A percentile compares a stretch with the other conserved stretches of the same genome.
Evolutionary conservation across 2,113 vertebrate species (phyloP).

Genomic region (Strix aluco): DNA sequence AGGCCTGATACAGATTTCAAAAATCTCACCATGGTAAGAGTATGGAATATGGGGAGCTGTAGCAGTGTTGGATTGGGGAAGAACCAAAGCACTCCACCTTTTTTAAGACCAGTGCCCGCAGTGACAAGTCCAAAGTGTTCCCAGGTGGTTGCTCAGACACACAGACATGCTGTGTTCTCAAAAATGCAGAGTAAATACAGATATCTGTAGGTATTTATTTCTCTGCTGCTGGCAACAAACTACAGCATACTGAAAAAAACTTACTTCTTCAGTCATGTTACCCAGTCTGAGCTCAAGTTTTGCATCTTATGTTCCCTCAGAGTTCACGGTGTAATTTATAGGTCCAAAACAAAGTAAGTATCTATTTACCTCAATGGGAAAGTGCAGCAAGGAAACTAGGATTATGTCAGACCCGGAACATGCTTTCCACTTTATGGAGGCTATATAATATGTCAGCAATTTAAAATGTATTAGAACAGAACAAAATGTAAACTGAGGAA

Average conservation of each 20-base stretch:
- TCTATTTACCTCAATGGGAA: neutral
- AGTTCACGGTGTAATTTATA: neutral
- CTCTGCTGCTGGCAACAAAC: neutral
- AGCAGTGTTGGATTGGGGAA: neutral
- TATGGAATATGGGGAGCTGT: neutral
- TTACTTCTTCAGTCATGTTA: neutral
- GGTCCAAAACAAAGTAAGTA: neutral
- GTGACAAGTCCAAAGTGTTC: neutral
- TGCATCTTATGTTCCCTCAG: neutral
- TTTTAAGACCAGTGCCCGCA: neutral
- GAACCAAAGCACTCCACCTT: accelerated
- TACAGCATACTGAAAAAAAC: neutral
- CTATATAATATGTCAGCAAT: neutral
- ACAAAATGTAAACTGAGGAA: neutral
- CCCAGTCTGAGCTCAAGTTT: neutral
- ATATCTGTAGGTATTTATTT: neutral
- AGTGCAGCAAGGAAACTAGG: neutral
- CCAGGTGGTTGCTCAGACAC: neutral
- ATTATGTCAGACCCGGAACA: neutral
- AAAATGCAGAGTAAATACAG: neutral
- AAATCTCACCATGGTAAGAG: neutral
- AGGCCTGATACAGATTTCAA: neutral
- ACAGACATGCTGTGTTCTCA: neutral
- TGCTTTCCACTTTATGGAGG: neutral
- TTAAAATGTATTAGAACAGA: neutral